A percentile compares a stretch with the other conserved stretches of the same genome.
phyloP scores from a whole-genome alignment of 2,113 vertebrate genomes.

The Brienomyrus brachyistius region DNA sequence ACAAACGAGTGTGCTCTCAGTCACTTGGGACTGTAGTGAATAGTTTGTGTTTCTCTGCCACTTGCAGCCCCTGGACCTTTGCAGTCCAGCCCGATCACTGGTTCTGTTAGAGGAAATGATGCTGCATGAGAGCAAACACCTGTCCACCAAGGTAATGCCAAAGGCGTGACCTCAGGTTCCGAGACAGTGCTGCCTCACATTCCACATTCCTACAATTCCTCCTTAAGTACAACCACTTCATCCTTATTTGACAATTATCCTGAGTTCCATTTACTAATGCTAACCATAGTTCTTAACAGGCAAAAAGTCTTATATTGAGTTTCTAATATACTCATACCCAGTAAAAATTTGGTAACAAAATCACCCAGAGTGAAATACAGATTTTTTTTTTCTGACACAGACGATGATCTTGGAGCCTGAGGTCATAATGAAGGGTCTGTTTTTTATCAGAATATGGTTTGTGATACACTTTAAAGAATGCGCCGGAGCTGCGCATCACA shows the following conservation, averaged over 20 bases:
- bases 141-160: slow-evolving; percentile 66
- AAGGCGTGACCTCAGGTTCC: not conserved
- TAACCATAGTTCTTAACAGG: not conserved
- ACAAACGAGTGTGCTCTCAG: not conserved
- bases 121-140: slow-evolving; percentile 70
- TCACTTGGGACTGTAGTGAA: not conserved
- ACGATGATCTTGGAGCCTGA: slow-evolving; percentile 22
- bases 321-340: not conserved
- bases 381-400: slow-evolving; percentile 12
- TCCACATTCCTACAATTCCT: not conserved
- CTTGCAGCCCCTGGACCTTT: slow-evolving; percentile 78
- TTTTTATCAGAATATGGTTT: slow-evolving; percentile 30
- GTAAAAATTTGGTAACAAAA: not conserved
- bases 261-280: not conserved
- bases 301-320: not conserved
- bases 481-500: not conserved
- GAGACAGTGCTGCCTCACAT: not conserved
- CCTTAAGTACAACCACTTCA: not conserved
- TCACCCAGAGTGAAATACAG: not conserved
- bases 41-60: not conserved
- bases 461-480: slow-evolving; percentile 5
- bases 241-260: not conserved
- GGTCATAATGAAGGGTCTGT: slow-evolving; percentile 11
- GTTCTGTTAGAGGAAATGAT: slow-evolving; percentile 79
- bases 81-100: slow-evolving; percentile 75